A percentile compares a stretch with the other conserved stretches of the same genome.
These are phyloP conservation scores for Oncorhynchus mykiss DNA, from an alignment of 2,113 vertebrate species.

Conservation along the genomic window DNA sequence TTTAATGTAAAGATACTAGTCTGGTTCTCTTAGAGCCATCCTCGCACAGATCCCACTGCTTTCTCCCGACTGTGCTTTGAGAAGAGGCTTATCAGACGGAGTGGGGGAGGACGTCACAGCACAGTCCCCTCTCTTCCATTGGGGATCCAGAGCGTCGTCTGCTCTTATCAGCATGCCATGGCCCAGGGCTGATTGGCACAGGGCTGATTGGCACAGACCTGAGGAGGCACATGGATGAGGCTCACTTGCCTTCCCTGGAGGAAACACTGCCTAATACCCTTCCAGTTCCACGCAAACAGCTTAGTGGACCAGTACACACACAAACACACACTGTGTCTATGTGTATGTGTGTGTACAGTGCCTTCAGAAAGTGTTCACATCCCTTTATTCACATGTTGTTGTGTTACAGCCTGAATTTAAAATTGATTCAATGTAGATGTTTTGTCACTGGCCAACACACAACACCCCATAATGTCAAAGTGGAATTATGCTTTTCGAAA, in stretches of 20 bases:
- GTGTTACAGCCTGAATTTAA: neutral
- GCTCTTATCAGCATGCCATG: constrained; percentile 6
- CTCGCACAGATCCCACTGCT: neutral
- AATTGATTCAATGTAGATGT: too few relatives aligned
- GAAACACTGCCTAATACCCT: constrained; percentile 13
- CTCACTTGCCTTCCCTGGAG: constrained; percentile 3
- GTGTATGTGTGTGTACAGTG: constrained; percentile 6
- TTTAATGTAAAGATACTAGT: neutral
- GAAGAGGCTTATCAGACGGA: constrained; percentile 11
- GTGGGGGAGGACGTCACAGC: neutral
- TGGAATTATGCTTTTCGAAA: too few relatives aligned
- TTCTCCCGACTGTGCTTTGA: neutral
- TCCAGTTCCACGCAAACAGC: neutral
- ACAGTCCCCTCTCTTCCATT: neutral
- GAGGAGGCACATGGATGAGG: neutral
- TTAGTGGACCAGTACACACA: constrained; percentile 4
- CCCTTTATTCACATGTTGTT: neutral
- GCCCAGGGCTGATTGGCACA: constrained; percentile 10
- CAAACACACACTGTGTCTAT: neutral
- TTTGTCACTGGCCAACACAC: too few relatives aligned
- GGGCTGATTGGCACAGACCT: constrained; percentile 2
- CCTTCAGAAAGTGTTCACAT: too few relatives aligned
- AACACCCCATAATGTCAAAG: too few relatives aligned
- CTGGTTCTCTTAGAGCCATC: neutral
- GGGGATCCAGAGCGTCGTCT: neutral